These are phyloP conservation scores for Morinoia aosen DNA, from an alignment of 2,888 invertebrate genomes.

Conservation along the genomic window DNA sequence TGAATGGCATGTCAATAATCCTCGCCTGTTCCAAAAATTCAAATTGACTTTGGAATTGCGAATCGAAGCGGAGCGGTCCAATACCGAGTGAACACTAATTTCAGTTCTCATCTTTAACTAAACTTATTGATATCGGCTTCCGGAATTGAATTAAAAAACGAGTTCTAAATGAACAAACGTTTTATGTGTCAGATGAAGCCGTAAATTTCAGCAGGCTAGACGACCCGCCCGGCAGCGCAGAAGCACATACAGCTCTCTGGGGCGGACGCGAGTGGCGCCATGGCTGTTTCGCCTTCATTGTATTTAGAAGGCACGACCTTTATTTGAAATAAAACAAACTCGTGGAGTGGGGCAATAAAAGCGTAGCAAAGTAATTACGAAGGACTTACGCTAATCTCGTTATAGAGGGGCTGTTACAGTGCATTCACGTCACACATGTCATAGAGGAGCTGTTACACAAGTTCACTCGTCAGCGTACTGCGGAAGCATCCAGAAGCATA, in stretches of 20 bases:
- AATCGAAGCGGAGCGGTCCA: not conserved
- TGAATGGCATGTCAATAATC: constrained; percentile 50
- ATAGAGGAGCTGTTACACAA: too few species aligned
- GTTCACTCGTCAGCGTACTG: too few species aligned
- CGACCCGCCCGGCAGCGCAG: not conserved
- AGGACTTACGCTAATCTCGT: too few species aligned
- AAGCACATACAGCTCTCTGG: not conserved
- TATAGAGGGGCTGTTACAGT: too few species aligned
- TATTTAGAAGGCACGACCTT: too few species aligned
- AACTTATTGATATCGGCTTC: not conserved
- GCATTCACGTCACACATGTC: too few species aligned
- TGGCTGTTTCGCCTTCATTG: too few species aligned
- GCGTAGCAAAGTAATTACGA: too few species aligned
- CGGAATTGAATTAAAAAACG: not conserved
- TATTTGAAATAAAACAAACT: too few species aligned
- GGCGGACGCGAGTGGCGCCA: too few species aligned
- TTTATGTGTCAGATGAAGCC: not conserved
- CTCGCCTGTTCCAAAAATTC: constrained; percentile 22
- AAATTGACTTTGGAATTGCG: constrained; percentile 26
- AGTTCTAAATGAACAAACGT: not conserved
- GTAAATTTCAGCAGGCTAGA: not conserved
- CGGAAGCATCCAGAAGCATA: too few species aligned
- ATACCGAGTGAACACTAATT: not conserved
- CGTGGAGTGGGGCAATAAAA: too few species aligned
- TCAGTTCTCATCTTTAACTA: not conserved